Conservation (phyloP, 92 coral and sea anemone species). For the Heteractis magnifica region DNA sequence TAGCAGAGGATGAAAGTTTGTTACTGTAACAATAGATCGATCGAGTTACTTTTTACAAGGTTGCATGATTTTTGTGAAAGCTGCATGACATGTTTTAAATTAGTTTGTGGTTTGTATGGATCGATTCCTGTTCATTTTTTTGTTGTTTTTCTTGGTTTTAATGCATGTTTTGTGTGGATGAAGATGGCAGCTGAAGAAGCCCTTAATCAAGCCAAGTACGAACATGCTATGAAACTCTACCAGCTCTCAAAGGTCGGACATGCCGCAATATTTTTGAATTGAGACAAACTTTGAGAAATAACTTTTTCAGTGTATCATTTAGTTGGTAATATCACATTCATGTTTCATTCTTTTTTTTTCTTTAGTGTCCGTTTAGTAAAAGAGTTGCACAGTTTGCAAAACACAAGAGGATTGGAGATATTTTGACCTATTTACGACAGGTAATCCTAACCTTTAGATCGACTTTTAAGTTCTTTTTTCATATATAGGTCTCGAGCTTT, state of each 20-base stretch:
- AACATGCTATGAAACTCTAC: constrained; percentile 87
- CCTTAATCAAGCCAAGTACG: constrained; percentile 63
- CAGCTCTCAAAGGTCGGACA: constrained; percentile 85
- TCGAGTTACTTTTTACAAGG: too few relatives aligned
- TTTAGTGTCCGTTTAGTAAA: constrained; percentile 77
- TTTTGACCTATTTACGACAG: constrained; percentile 81
- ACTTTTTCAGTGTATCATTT: background rate
- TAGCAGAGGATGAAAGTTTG: too few relatives aligned
- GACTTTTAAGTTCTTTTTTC: too few relatives aligned
- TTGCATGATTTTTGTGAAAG: too few relatives aligned
- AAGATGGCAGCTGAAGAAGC: constrained; percentile 95
- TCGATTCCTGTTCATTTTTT: background rate
- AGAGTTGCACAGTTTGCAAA: constrained; percentile 92
- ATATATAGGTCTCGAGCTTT: too few relatives aligned
- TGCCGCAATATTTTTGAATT: too few relatives aligned
- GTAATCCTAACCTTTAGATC: constrained; percentile 30
- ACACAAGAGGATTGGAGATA: constrained; percentile 83
- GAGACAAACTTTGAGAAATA: background rate
- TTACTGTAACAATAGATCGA: too few relatives aligned
- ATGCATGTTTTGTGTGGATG: background rate
- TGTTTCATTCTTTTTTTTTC: background rate
- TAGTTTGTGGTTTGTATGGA: too few relatives aligned
- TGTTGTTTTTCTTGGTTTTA: background rate
- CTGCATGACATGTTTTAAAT: too few relatives aligned
- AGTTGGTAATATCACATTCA: background rate